phyloP scores from a whole-genome alignment of 2,113 vertebrate species.

The Aegotheles bennettii region DNA sequence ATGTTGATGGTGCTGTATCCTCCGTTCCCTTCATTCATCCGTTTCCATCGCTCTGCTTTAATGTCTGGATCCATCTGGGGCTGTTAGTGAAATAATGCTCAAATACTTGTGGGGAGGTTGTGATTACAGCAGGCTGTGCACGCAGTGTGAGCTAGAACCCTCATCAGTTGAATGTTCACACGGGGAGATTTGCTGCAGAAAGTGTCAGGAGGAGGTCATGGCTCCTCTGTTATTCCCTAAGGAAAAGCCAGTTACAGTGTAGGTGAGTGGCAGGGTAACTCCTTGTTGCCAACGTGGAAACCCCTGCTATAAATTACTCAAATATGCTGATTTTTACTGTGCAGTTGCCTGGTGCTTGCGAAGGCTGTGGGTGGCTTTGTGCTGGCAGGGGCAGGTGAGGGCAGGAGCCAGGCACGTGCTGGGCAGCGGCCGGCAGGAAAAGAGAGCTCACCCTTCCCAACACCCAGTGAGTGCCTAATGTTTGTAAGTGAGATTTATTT shows the following conservation, averaged over 20 bases:
- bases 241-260: not conserved
- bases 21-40: too few species aligned
- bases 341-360: rapidly evolving
- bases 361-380: rapidly evolving
- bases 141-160: rapidly evolving
- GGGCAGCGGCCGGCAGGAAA: not conserved
- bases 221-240: not conserved
- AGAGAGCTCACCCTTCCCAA: not conserved
- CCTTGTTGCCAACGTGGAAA: not conserved
- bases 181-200: not conserved
- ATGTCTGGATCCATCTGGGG: not conserved
- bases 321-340: not conserved
- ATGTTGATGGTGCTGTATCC: not conserved
- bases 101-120: too few species aligned
- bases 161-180: not conserved
- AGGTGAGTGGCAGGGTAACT: not conserved
- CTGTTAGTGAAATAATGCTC: not conserved
- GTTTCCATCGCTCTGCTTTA: not conserved
- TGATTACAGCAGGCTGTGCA: not conserved
- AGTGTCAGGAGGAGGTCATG: not conserved
- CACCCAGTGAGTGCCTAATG: not conserved
- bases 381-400: not conserved
- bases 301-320: not conserved
- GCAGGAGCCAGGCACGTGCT: not conserved
- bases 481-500: not conserved